These are phyloP conservation scores for Drosophila leontia DNA, from an alignment of 1,140 invertebrate species.

Conservation along the genomic window DNA sequence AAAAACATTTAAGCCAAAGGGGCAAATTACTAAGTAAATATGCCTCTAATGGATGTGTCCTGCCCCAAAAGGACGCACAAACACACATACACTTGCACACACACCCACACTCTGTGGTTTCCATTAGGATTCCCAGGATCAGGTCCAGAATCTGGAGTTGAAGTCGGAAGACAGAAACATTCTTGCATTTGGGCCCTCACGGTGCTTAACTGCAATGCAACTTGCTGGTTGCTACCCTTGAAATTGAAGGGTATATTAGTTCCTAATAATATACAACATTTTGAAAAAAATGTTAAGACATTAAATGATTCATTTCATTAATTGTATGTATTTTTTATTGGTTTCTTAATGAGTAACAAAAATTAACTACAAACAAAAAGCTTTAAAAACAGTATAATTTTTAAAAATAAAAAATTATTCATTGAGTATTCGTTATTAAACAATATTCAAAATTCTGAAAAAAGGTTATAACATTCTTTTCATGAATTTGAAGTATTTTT, in stretches of 20 bases:
- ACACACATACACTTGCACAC: conserved; percentile 1
- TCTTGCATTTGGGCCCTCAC: conserved; percentile 19
- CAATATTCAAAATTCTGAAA: neutral
- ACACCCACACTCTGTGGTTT: conserved; percentile 9
- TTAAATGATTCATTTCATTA: neutral
- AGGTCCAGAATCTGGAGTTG: conserved; percentile 20
- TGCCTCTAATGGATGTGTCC: conserved; percentile 34
- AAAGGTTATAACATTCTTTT: too few relatives aligned
- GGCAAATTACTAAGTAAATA: conserved; percentile 56
- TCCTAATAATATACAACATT: neutral
- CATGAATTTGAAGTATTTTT: too few relatives aligned
- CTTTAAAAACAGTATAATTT: too few relatives aligned
- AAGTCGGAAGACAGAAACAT: conserved; percentile 22
- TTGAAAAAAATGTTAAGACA: neutral
- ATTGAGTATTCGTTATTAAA: neutral
- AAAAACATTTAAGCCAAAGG: conserved; percentile 40
- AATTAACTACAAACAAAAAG: too few relatives aligned
- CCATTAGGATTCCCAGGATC: conserved; percentile 36
- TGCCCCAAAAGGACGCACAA: conserved; percentile 13
- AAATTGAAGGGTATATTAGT: neutral
- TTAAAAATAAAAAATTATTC: too few relatives aligned
- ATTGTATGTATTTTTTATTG: too few relatives aligned
- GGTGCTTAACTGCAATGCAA: conserved; percentile 15
- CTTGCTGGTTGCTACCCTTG: conserved; percentile 2
- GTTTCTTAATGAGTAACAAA: too few relatives aligned